Evolutionary conservation across 1,140 invertebrate species (phyloP).

Genomic region (Planococcus citri): DNA sequence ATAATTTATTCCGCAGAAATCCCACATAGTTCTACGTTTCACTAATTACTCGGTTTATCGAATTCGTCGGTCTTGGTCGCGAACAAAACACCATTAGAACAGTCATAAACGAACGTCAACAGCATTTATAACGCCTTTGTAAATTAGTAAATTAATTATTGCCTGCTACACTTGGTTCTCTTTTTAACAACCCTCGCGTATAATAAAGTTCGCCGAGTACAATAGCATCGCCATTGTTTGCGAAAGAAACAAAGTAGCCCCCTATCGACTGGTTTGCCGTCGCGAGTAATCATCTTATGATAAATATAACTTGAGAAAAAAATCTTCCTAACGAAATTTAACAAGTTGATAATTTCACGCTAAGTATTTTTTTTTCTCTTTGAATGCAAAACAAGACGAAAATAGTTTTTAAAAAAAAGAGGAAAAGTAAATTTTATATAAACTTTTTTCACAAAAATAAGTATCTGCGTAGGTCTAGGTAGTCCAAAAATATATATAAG

Average conservation of each 20-base stretch:
- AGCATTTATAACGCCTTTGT: conserved; percentile 1
- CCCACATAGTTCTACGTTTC: no score
- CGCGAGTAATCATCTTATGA: not conserved
- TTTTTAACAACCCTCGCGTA: not conserved
- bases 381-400: not conserved
- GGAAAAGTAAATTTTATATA: not conserved
- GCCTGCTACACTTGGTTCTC: no score
- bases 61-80: not conserved
- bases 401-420: not conserved
- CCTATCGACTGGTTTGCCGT: no score
- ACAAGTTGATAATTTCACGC: not conserved
- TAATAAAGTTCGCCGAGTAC: not conserved
- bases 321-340: not conserved
- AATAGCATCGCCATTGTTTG: no score
- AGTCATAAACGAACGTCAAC: not conserved
- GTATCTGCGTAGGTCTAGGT: no score
- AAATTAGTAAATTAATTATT: not conserved
- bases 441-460: not conserved
- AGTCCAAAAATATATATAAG: no score
- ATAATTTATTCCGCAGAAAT: no score
- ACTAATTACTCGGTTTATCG: not conserved
- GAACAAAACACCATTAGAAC: not conserved
- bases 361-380: not conserved
- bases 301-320: not conserved
- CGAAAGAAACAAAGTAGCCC: no score